These are phyloP conservation scores for Brevimyrus niger DNA, from an alignment of 2,113 vertebrate genomes.

Conservation along the genomic window DNA sequence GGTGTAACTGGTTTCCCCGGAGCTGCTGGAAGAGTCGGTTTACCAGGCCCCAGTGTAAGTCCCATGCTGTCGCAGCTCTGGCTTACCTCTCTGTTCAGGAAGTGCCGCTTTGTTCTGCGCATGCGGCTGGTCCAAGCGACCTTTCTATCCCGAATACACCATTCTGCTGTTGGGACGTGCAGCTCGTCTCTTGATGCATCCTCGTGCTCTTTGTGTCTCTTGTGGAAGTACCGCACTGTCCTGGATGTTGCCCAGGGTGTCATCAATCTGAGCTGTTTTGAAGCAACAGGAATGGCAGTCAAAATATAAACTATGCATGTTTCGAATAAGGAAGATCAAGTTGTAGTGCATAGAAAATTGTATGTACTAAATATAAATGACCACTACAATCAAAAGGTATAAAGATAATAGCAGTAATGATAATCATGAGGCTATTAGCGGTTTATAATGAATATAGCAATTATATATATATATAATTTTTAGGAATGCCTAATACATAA, in stretches of 20 bases:
- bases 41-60: constrained; percentile 87
- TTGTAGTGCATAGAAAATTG: not conserved
- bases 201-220: not conserved
- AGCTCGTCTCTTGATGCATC: not conserved
- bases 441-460: not conserved
- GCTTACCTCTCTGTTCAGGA: not conserved
- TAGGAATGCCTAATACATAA: not conserved
- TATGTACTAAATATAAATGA: not conserved
- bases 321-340: not conserved
- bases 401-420: not conserved
- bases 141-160: not conserved
- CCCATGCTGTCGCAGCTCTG: not conserved
- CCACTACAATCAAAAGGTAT: not conserved
- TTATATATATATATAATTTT: not conserved
- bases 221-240: not conserved
- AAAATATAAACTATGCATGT: not conserved
- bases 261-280: not conserved
- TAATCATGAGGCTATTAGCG: not conserved
- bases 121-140: not conserved
- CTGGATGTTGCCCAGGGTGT: not conserved
- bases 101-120: not conserved
- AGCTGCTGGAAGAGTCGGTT: constrained; percentile 88
- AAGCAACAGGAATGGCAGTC: not conserved
- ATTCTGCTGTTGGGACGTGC: not conserved
- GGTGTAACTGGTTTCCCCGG: constrained; percentile 94